phyloP scores from a whole-genome alignment of 2,797 vertebrate genomes.

The Syndactyla subalaris region DNA sequence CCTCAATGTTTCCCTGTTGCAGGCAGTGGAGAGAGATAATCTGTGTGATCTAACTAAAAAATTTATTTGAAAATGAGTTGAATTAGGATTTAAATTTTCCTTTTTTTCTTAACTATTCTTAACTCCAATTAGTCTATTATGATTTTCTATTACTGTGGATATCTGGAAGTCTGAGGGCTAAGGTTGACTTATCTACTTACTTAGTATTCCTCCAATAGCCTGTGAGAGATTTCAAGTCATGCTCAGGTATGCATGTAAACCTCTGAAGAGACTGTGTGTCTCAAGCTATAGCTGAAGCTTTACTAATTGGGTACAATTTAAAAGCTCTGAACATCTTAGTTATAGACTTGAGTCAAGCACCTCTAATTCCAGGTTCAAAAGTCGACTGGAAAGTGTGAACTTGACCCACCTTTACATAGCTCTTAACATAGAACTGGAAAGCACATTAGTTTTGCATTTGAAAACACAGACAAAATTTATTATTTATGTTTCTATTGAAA shows the following conservation, averaged over 20 bases:
- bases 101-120: background rate
- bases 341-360: background rate
- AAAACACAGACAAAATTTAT: background rate
- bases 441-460: background rate
- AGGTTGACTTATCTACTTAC: background rate
- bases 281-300: background rate
- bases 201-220: background rate
- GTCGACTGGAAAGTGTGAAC: background rate
- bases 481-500: background rate
- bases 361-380: background rate
- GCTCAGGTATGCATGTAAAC: background rate
- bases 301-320: background rate
- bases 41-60: background rate
- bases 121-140: background rate
- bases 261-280: background rate
- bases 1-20: background rate
- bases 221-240: background rate
- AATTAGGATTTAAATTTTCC: background rate
- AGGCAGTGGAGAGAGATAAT: background rate
- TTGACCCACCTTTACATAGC: background rate
- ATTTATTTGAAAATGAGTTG: background rate
- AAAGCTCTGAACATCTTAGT: background rate
- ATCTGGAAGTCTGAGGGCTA: background rate
- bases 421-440: background rate
- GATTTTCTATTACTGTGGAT: background rate